Conservation (phyloP, 2,113 vertebrate species). For the Sorex fumeus region DNA sequence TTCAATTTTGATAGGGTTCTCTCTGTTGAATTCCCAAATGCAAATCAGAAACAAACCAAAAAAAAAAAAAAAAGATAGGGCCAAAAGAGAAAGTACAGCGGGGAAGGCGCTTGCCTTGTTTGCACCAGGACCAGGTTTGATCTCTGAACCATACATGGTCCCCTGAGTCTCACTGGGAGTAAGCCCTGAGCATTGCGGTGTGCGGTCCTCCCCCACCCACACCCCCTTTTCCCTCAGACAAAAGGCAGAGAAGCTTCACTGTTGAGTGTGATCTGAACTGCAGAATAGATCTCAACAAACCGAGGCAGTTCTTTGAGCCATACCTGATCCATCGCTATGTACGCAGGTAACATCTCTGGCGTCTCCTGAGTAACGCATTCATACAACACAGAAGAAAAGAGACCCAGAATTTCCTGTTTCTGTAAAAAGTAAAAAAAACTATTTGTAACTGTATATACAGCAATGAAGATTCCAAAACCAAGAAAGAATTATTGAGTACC, state of each 20-base stretch:
- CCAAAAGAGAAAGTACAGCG: too few species aligned
- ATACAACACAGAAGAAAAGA: slow-evolving; percentile 97
- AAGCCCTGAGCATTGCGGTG: too few species aligned
- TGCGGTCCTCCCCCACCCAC: too few species aligned
- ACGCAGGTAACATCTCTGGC: slow-evolving; percentile 97
- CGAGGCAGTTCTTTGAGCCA: slow-evolving; percentile 1
- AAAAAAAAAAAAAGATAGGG: neutral
- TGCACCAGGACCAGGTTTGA: too few species aligned
- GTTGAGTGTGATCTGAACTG: neutral
- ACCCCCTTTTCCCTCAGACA: too few species aligned
- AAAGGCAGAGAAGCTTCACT: neutral
- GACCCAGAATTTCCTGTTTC: slow-evolving; percentile 94
- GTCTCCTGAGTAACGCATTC: slow-evolving; percentile 98
- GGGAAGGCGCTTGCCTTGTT: too few species aligned
- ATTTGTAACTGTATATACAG: slow-evolving; percentile 28
- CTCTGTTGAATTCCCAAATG: slow-evolving; percentile 25
- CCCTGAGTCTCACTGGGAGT: too few species aligned
- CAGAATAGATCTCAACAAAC: neutral
- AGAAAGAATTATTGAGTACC: neutral
- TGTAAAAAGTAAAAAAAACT: slow-evolving; percentile 82
- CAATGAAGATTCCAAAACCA: slow-evolving; percentile 24
- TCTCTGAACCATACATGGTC: too few species aligned
- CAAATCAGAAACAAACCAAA: slow-evolving; percentile 48
- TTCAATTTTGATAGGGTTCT: neutral
- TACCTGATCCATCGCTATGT: slow-evolving; percentile 98